Evolutionary conservation across 1,140 invertebrate species (phyloP), one percentile per base, ranked within the genome.

Genomic region (Zaprionus nigranus): DNA sequence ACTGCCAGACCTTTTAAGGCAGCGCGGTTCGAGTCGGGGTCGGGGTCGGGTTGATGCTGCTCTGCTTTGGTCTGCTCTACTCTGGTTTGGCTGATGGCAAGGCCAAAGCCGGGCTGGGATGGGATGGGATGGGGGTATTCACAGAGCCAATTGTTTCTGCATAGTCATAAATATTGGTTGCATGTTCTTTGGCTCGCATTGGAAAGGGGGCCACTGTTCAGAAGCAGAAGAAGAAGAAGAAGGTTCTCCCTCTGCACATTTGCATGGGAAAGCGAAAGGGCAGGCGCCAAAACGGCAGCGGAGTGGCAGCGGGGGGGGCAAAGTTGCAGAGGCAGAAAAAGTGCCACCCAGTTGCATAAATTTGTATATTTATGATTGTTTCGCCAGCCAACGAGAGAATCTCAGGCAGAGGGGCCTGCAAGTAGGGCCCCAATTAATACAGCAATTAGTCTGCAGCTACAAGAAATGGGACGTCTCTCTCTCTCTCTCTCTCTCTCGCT

Each of bases 261-360:
- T 66, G 54, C 64, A 66, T 66, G 64, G 64, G 64, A 66, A 66
- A 57, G 64, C 40, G 56, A 65, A 73, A 73, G 63, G 53, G 54
- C 58, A 40, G 34, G 40, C 46, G 65, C 49, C 15, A 51, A 11
- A 12, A 17, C 20, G n/a, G n/a, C n/a, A n/a, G n/a, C n/a, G 58
- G 13, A n/a, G 30, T 40, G 20, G 6, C 26, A 2, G 9, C 9
- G 2, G n/a, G 20, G 30, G 11, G 5, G 17, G 66, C 6, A 26
- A n/a, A 20, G 17, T 11, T 5, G 12, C 6, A 7, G 36, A 40
- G 1, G 20, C 24, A 38, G 61, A 65, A 67, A 77, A 70, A 79
- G 76, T 78, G 80, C 81, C 74, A 86, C 76, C 83, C 82, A 86
- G 79, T 88, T 88, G 83, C 73, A 83, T 88, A 88, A 80, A 87